Percentiles rank a stretch among this genome's conserved stretches.
Evolutionary conservation across 2,888 invertebrate genomes (phyloP).

Genomic region (Tryphoninae sp.): DNA sequence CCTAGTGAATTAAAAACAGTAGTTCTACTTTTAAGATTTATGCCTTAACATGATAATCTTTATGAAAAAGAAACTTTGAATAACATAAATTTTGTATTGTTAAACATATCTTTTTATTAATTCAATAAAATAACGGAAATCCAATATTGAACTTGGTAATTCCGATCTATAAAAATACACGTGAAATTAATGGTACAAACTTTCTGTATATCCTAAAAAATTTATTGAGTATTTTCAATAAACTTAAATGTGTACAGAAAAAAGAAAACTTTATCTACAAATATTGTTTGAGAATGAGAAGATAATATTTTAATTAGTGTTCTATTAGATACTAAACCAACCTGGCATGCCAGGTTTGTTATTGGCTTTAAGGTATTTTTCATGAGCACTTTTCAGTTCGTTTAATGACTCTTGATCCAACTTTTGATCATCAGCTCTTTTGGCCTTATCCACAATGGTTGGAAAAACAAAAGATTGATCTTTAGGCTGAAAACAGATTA

Average conservation of each 20-base stretch:
- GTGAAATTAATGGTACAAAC: slow-evolving; percentile 1
- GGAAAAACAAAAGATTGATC: slow-evolving; percentile 90
- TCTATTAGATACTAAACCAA: slow-evolving; percentile 88
- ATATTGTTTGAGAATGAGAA: neutral
- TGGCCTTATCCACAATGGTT: slow-evolving; percentile 84
- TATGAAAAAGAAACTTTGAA: neutral
- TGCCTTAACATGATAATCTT: neutral
- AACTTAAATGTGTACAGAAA: slow-evolving; percentile 34
- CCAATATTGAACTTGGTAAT: neutral
- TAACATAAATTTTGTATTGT: neutral
- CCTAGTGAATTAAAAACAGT: neutral
- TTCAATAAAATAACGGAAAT: neutral
- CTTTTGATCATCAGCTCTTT: slow-evolving; percentile 81
- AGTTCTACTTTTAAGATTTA: neutral
- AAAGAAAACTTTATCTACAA: slow-evolving; percentile 22
- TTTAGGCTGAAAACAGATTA: slow-evolving; percentile 85
- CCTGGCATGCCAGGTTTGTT: slow-evolving; percentile 89
- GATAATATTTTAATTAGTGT: neutral
- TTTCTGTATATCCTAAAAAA: slow-evolving; percentile 3
- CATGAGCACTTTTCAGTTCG: slow-evolving; percentile 85
- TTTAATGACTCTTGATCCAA: slow-evolving; percentile 85
- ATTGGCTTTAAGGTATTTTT: slow-evolving; percentile 85
- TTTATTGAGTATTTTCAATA: slow-evolving; percentile 18
- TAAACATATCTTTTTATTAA: neutral
- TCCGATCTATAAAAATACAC: neutral